Percentiles rank a stretch among this genome's conserved stretches.
These are phyloP conservation scores for Pipra filicauda DNA, from an alignment of 2,113 vertebrate species.

Conservation along the genomic window DNA sequence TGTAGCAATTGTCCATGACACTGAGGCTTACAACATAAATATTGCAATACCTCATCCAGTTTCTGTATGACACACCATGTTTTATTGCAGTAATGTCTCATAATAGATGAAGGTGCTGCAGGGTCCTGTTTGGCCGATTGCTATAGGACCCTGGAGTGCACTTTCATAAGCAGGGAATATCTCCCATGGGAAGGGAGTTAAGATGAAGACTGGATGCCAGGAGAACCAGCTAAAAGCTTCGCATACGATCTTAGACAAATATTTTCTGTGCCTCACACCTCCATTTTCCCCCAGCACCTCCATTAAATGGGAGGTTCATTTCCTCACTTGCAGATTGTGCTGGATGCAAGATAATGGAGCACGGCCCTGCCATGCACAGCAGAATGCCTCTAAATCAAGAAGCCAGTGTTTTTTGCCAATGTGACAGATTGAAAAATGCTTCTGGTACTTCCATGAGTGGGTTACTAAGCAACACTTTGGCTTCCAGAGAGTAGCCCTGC, in stretches of 20 bases:
- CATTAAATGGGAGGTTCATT: neutral
- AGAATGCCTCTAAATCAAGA: constrained; percentile 63
- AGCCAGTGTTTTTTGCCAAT: constrained; percentile 34
- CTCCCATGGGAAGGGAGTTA: constrained; percentile 2
- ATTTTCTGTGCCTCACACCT: neutral
- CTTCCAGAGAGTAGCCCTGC: constrained; percentile 59
- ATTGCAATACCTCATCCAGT: constrained; percentile 60
- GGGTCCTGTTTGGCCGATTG: constrained; percentile 58
- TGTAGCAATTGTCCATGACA: constrained; percentile 63
- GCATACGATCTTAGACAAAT: neutral
- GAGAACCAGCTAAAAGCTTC: constrained; percentile 18
- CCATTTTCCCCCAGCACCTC: neutral
- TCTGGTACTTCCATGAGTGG: constrained; percentile 59
- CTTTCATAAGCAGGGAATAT: constrained; percentile 38
- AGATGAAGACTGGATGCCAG: neutral
- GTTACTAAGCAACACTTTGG: constrained; percentile 69
- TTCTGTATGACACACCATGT: constrained; percentile 48
- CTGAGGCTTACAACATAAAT: constrained; percentile 62
- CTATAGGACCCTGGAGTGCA: constrained; percentile 40
- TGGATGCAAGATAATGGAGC: constrained; percentile 52
- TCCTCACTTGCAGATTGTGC: neutral
- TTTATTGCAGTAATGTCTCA: constrained; percentile 61
- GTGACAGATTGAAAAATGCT: constrained; percentile 68
- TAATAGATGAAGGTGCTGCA: constrained; percentile 60
- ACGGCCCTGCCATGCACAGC: neutral